Conservation (phyloP, 2,888 invertebrate genomes). For the Cheilosia vulpina region DNA sequence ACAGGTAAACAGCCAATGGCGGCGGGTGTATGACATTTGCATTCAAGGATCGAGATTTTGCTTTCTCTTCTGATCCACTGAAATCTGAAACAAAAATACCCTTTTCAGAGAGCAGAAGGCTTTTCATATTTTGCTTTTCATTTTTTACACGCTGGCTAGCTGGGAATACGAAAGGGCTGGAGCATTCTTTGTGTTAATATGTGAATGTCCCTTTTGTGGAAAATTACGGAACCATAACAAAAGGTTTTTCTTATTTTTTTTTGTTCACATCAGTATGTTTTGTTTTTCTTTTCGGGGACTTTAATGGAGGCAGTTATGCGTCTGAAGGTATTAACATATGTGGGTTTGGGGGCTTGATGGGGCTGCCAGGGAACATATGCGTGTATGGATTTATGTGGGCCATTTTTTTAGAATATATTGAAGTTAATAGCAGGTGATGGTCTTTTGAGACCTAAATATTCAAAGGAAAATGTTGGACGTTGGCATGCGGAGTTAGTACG, state of each 20-base stretch:
- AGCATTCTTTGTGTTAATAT: conserved; percentile 10
- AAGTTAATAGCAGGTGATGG: not conserved
- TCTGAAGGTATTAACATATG: not conserved
- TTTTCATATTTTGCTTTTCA: conserved; percentile 6
- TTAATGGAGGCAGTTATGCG: not conserved
- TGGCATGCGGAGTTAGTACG: not conserved
- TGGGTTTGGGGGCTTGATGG: not conserved
- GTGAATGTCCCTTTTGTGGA: conserved; percentile 49
- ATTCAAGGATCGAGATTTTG: conserved; percentile 16
- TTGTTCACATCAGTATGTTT: not conserved
- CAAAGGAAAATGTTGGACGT: not conserved
- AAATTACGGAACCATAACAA: conserved; percentile 41
- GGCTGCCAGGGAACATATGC: not conserved
- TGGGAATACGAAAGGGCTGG: not conserved
- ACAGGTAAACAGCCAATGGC: conserved; percentile 57
- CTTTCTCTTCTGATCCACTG: not conserved
- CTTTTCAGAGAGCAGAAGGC: conserved; percentile 12
- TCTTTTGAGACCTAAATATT: not conserved
- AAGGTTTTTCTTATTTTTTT: conserved; percentile 19
- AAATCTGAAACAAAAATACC: not conserved
- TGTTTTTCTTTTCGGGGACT: not conserved
- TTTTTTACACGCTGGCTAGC: not conserved
- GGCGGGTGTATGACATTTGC: conserved; percentile 46
- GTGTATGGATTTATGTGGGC: not conserved
- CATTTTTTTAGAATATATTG: not conserved